phyloP scores from a whole-genome alignment of 2,888 invertebrate genomes.

The Phyto melanocephala region DNA sequence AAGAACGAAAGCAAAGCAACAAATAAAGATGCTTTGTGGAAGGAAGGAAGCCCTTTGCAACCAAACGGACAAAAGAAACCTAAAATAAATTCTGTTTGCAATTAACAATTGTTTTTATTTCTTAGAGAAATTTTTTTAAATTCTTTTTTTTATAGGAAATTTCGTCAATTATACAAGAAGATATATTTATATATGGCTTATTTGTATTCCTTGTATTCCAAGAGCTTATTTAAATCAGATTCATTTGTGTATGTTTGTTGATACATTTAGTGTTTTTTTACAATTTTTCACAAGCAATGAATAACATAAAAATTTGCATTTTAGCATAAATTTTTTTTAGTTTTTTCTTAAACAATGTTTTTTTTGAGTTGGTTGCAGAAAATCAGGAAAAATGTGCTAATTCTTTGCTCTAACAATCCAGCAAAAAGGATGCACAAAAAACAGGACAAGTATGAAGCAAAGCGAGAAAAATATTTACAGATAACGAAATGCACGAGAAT shows the following conservation, averaged over 20 bases:
- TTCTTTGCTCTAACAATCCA: slow-evolving; percentile 53
- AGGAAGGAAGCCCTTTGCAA: too few species aligned
- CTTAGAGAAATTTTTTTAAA: background rate
- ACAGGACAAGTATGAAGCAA: background rate
- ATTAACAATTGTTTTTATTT: too few species aligned
- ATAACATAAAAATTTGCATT: slow-evolving; percentile 61
- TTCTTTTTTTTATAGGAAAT: too few species aligned
- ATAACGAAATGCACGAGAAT: slow-evolving; percentile 61
- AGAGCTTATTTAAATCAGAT: slow-evolving; percentile 2
- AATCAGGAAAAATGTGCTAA: slow-evolving; percentile 62
- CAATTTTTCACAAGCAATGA: slow-evolving; percentile 55
- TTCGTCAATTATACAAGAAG: too few species aligned
- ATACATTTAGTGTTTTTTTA: background rate
- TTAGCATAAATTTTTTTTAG: slow-evolving; percentile 47
- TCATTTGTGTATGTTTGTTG: slow-evolving; percentile 51
- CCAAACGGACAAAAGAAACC: too few species aligned
- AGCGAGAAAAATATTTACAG: slow-evolving; percentile 48
- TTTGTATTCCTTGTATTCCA: too few species aligned
- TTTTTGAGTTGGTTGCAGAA: slow-evolving; percentile 48
- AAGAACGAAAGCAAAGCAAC: too few species aligned
- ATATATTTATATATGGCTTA: too few species aligned
- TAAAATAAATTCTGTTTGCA: too few species aligned
- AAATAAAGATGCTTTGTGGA: too few species aligned
- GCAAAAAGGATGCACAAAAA: background rate
- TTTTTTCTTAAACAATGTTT: background rate